These are phyloP conservation scores for Saturnia pavonia DNA, from an alignment of 2,888 invertebrate species.

Conservation along the genomic window DNA sequence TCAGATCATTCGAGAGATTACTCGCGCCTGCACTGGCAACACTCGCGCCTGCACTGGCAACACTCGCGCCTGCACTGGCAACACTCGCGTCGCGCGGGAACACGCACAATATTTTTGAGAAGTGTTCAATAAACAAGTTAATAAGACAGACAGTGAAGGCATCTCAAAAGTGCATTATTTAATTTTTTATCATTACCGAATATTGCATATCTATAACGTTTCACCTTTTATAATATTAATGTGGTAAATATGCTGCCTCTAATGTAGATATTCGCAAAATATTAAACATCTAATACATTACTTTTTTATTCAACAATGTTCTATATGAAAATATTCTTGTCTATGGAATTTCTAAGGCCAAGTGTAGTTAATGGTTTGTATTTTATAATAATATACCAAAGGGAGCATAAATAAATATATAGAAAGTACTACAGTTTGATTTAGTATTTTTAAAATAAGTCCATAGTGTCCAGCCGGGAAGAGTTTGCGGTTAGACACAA, in stretches of 20 bases:
- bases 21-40: background rate
- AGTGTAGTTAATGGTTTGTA: background rate
- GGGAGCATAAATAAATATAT: background rate
- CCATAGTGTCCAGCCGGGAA: background rate
- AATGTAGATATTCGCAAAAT: constrained; percentile 78
- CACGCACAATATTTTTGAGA: constrained; percentile 41
- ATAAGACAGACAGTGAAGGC: constrained; percentile 54
- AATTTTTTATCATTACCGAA: constrained; percentile 22
- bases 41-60: background rate
- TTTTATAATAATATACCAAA: background rate
- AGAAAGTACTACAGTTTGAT: background rate
- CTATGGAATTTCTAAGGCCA: background rate
- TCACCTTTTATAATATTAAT: constrained; percentile 48
- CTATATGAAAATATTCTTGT: constrained; percentile 49
- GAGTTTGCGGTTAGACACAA: background rate
- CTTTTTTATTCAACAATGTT: constrained; percentile 47
- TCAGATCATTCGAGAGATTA: constrained; percentile 53
- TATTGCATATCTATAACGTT: constrained; percentile 55
- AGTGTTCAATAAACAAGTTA: constrained; percentile 35
- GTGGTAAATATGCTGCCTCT: constrained; percentile 75
- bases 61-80: background rate
- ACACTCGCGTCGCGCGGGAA: background rate
- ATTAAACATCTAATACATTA: constrained; percentile 68
- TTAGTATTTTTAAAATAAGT: background rate
- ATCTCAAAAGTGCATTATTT: constrained; percentile 57